Evolutionary conservation across 2,888 invertebrate species (phyloP).

Genomic region (Ornithoptera alexandrae): DNA sequence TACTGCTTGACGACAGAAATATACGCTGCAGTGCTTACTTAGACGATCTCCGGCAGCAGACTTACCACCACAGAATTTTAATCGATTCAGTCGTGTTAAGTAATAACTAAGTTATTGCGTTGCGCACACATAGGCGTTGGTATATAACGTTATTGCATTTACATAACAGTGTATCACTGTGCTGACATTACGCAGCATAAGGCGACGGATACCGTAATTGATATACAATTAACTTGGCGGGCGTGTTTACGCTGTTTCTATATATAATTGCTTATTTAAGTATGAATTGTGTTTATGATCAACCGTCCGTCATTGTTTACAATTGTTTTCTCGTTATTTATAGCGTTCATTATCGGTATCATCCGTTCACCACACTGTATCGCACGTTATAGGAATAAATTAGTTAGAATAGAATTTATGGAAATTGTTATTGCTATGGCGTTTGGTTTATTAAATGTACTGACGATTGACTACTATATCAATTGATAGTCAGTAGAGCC

Average conservation of each 20-base stretch:
- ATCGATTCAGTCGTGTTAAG: neutral
- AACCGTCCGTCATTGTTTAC: neutral
- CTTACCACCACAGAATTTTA: neutral
- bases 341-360: neutral
- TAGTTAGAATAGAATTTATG: neutral
- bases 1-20: no score
- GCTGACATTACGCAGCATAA: constrained; percentile 4
- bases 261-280: constrained; percentile 5
- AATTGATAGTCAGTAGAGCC: no score
- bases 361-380: neutral
- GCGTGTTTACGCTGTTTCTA: constrained; percentile 1
- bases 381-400: neutral
- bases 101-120: neutral
- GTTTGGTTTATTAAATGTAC: no score
- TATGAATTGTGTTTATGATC: constrained; percentile 3
- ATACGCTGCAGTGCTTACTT: no score
- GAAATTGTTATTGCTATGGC: no score
- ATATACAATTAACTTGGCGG: constrained; percentile 4
- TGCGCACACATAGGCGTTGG: neutral
- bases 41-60: no score
- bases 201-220: neutral
- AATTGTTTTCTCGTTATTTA: neutral
- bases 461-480: no score
- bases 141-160: constrained; percentile 4
- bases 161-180: constrained; percentile 1